Evolutionary conservation across 2,113 vertebrate species (phyloP), one percentile per base, ranked within the genome.

Genomic region (Smithornis capensis): DNA sequence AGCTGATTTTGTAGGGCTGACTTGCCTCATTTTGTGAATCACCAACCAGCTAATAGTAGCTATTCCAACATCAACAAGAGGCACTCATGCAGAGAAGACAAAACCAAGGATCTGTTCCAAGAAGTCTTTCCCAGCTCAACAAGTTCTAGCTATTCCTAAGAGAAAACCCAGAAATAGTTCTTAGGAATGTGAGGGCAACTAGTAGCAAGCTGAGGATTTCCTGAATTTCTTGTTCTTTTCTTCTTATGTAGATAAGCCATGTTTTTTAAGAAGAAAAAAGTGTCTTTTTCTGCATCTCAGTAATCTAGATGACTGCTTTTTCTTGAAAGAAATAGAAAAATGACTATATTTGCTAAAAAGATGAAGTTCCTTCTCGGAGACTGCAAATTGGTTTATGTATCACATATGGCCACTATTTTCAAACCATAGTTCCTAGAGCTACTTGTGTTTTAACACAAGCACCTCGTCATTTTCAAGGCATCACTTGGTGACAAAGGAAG

Each of bases 121-220:
- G 44, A 87, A 94, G 93, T 71, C 95, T 94, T 97, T 97, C 94
- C 93, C 95, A 97, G 95, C 90, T 96, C 93, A 47, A 94, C 92
- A 92, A 96, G 80, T 92, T 94, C 90, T 84, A 95, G 73, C n/a
- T 96, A 87, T 84, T 96, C 93, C 95, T 94, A 75, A 93, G 94
- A 76, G 94, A 95, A 94, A 90, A 90, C 49, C 45, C 92, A 29
- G 84, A 95, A 95, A 96, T 95, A 97, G 80, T 65, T 53, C 73
- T 84, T 49, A 93, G 88, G 96, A 97, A 96, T 96, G 92, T 37
- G 45, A 96, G 88, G 76, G 90, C 86, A 96, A 83, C 79, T 75
- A 81, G 64, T 73, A 92, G 92, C 83, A 90, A 83, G 68, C 19
- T 87, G 56, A 96, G 90, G 94, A 93, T 94, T 96, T 96, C 92